Conservation (phyloP, 2,113 vertebrate species). For the Rhabdornis inornatus region DNA sequence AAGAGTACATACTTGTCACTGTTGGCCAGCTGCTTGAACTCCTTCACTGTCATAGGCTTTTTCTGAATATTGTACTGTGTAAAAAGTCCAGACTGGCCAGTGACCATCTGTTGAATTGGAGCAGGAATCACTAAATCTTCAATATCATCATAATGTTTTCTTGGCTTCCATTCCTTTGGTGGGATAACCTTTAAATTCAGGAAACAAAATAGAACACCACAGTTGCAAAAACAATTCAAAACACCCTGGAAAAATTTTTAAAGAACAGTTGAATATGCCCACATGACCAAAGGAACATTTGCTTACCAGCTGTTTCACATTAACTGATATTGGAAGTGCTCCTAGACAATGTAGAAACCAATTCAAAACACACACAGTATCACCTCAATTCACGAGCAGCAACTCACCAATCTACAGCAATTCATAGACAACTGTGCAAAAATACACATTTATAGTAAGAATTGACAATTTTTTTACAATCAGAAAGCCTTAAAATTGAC, state of each 20-base stretch:
- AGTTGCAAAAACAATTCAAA: background rate
- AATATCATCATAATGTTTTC: conserved; percentile 77
- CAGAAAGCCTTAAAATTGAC: background rate
- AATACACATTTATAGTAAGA: background rate
- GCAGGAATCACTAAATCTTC: conserved; percentile 80
- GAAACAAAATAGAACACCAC: background rate
- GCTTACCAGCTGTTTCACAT: background rate
- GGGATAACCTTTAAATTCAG: conserved; percentile 77
- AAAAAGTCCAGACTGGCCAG: conserved; percentile 77
- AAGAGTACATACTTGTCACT: conserved; percentile 76
- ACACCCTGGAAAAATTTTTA: background rate
- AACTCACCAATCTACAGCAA: background rate
- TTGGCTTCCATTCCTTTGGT: conserved; percentile 80
- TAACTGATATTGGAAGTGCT: background rate
- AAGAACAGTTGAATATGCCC: background rate
- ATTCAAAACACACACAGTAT: background rate
- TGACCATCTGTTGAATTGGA: conserved; percentile 82
- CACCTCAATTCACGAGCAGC: background rate
- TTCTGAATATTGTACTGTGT: conserved; percentile 81
- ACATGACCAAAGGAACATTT: background rate
- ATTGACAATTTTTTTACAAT: background rate
- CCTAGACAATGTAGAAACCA: background rate
- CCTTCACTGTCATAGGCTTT: conserved; percentile 81
- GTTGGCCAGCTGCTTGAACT: conserved; percentile 77
- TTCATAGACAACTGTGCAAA: background rate